Conservation (phyloP, 2,797 vertebrate species). For the Micropoecilia bifurca region DNA sequence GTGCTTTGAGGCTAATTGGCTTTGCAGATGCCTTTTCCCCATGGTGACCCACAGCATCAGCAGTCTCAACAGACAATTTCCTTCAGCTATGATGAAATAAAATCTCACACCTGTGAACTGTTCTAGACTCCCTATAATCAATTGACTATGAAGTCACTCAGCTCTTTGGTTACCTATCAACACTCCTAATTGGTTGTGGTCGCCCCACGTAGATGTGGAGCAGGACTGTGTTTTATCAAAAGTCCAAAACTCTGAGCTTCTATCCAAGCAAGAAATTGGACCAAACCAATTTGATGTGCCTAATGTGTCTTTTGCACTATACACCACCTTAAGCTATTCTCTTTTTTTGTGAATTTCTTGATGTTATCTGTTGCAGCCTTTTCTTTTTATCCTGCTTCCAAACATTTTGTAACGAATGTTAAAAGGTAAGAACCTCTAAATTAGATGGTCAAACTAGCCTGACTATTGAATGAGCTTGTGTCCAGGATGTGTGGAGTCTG, state of each 20-base stretch:
- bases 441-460: neutral
- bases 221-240: neutral
- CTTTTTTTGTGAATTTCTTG: neutral
- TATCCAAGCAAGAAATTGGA: neutral
- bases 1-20: constrained; percentile 72
- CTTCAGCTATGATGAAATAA: constrained; percentile 33
- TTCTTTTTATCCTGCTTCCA: neutral
- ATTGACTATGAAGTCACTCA: neutral
- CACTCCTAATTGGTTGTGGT: neutral
- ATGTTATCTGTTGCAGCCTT: neutral
- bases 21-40: constrained; percentile 72
- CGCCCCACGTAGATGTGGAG: neutral
- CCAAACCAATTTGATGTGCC: neutral
- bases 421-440: neutral
- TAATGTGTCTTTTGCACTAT: neutral
- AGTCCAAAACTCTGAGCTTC: neutral
- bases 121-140: neutral
- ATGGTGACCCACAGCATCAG: constrained; percentile 58
- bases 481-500: neutral
- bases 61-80: constrained; percentile 48
- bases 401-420: neutral
- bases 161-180: neutral
- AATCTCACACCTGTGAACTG: constrained; percentile 4
- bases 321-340: neutral
- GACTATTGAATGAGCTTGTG: neutral